A percentile compares a stretch with the other conserved stretches of the same genome.
Conservation (phyloP, 1,140 invertebrate genomes). For the Sitodiplosis mosellana region DNA sequence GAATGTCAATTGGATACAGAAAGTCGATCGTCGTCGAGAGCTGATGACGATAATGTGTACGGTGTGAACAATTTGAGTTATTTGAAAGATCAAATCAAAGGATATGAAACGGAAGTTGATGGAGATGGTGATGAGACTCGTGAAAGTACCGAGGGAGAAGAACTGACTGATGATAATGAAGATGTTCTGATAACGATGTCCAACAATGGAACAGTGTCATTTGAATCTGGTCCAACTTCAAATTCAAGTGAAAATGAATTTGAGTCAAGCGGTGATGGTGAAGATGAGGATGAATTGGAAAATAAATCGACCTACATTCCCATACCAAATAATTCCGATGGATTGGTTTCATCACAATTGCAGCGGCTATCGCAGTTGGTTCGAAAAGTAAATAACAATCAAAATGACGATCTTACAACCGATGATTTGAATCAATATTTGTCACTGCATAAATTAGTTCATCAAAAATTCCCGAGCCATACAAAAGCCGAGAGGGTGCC, state of each 20-base stretch:
- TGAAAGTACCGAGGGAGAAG: background rate
- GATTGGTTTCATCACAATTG: conserved; percentile 18
- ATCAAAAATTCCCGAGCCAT: background rate
- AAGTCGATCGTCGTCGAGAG: background rate
- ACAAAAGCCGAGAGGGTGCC: background rate
- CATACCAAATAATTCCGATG: conserved; percentile 7
- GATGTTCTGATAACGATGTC: conserved; percentile 11
- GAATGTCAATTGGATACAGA: conserved; percentile 12
- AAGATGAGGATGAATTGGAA: background rate
- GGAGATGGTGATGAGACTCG: background rate
- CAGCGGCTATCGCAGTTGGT: conserved; percentile 21
- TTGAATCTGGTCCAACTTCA: background rate
- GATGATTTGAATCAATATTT: conserved; percentile 23
- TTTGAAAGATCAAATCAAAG: background rate
- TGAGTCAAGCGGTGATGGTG: conserved; percentile 5
- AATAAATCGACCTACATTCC: background rate
- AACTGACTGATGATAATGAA: conserved; percentile 15
- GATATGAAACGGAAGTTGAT: background rate
- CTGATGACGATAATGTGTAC: conserved; percentile 4
- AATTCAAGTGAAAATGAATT: background rate
- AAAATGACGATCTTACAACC: conserved; percentile 17
- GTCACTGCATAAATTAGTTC: conserved; percentile 18
- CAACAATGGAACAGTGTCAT: background rate
- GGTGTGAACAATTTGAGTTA: conserved; percentile 1
- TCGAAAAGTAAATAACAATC: conserved; percentile 19